Evolutionary conservation across 2,797 vertebrate genomes (phyloP).

Genomic region (Epinephelus awoara): DNA sequence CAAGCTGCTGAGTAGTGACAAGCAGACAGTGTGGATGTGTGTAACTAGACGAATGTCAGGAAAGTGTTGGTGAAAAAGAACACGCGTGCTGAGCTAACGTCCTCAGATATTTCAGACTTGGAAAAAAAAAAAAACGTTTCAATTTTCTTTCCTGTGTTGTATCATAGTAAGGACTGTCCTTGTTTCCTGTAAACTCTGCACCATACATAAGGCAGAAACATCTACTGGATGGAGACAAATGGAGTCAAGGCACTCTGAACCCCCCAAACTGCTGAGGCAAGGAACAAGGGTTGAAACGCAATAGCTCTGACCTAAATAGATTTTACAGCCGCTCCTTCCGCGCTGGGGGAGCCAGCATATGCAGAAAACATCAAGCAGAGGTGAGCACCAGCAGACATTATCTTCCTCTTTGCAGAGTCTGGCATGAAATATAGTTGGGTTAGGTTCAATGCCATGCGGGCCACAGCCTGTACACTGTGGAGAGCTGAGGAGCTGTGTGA

Average conservation of each 20-base stretch:
- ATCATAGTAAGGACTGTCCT: constrained; percentile 40
- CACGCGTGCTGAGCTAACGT: constrained; percentile 18
- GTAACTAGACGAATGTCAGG: constrained; percentile 20
- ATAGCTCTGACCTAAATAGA: constrained; percentile 83
- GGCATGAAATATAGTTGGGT: constrained; percentile 55
- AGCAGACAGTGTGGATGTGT: constrained; percentile 6
- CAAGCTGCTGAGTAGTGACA: constrained; percentile 13
- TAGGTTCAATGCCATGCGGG: constrained; percentile 63
- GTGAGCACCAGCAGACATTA: constrained; percentile 68
- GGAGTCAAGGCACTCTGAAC: constrained; percentile 56
- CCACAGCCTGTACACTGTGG: constrained; percentile 31
- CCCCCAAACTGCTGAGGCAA: constrained; percentile 68
- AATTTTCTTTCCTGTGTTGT: constrained; percentile 54
- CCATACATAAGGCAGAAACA: constrained; percentile 65
- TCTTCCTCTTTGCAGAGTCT: constrained; percentile 54
- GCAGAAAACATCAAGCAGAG: constrained; percentile 74
- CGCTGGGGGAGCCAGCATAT: constrained; percentile 69
- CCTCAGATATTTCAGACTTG: constrained; percentile 2
- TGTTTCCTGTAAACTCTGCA: constrained; percentile 58
- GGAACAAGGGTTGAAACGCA: constrained; percentile 74
- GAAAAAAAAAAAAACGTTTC: neutral
- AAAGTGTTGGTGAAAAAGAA: constrained; percentile 46
- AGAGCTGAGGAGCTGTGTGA: constrained; percentile 33
- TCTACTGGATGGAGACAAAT: constrained; percentile 68
- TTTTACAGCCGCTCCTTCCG: constrained; percentile 76